phyloP scores from a whole-genome alignment of 2,113 vertebrate species.

The Neofelis nebulosa region DNA sequence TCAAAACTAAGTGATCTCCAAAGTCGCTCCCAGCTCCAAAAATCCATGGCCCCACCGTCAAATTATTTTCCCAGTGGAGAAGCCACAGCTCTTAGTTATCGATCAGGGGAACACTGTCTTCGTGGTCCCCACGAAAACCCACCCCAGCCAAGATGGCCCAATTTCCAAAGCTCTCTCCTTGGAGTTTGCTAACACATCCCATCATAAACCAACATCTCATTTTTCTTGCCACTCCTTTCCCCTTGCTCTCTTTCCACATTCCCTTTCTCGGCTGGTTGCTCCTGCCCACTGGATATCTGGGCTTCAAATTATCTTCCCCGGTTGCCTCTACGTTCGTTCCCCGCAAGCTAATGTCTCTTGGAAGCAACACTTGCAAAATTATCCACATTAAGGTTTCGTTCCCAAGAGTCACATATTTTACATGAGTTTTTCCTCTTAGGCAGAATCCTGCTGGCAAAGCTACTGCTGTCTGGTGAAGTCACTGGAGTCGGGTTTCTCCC shows the following conservation, averaged over 20 bases:
- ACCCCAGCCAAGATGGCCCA: not conserved
- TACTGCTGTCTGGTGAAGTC: slow-evolving; percentile 51
- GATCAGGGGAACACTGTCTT: slow-evolving; percentile 37
- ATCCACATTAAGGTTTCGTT: slow-evolving; percentile 65
- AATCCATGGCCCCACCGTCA: not conserved
- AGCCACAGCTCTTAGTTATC: slow-evolving; percentile 19
- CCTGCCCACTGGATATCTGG: slow-evolving; percentile 38
- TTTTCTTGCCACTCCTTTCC: slow-evolving; percentile 15
- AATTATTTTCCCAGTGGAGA: slow-evolving; percentile 50
- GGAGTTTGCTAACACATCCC: slow-evolving; percentile 57
- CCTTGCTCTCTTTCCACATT: slow-evolving; percentile 1
- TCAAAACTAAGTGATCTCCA: not conserved
- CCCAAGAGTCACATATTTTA: slow-evolving; percentile 63
- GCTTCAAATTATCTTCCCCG: slow-evolving; percentile 24
- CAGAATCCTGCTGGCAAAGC: slow-evolving; percentile 54
- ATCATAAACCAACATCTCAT: slow-evolving; percentile 36
- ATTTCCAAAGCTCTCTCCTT: slow-evolving; percentile 7
- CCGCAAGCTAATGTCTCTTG: slow-evolving; percentile 49
- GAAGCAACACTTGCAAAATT: slow-evolving; percentile 61
- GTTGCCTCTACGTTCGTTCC: not conserved
- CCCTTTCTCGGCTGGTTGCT: not conserved
- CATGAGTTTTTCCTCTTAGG: slow-evolving; percentile 72
- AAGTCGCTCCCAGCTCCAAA: not conserved
- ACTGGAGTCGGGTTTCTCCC: slow-evolving; percentile 51
- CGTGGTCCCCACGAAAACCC: slow-evolving; percentile 1